phyloP scores from a whole-genome alignment of 1,140 invertebrate species.

The Halictus rubicundus region DNA sequence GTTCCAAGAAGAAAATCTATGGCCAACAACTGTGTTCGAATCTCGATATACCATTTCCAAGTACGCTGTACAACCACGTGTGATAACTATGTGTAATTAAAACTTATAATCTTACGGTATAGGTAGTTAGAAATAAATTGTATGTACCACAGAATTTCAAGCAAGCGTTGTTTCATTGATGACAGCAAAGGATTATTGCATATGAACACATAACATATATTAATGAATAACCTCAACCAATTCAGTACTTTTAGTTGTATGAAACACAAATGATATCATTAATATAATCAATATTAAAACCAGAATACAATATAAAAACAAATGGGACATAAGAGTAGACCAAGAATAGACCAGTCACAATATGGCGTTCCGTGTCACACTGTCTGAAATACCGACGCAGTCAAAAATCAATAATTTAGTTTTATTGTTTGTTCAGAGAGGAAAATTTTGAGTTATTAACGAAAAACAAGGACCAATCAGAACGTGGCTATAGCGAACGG shows the following conservation, averaged over 20 bases:
- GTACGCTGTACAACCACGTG: not conserved
- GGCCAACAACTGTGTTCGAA: not conserved
- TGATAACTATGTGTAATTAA: not conserved
- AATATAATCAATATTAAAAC: too few relatives aligned
- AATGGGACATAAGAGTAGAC: too few relatives aligned
- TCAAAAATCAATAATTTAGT: too few relatives aligned
- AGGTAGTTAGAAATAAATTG: conserved; percentile 15
- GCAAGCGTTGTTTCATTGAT: not conserved
- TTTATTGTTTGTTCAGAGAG: too few relatives aligned
- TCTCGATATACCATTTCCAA: not conserved
- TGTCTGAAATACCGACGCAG: too few relatives aligned
- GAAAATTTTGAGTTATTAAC: too few relatives aligned
- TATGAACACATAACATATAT: not conserved
- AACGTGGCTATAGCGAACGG: too few relatives aligned
- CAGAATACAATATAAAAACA: too few relatives aligned
- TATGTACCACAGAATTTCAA: not conserved
- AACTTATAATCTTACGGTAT: not conserved
- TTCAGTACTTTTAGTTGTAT: not conserved
- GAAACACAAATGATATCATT: not conserved
- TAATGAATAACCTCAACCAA: not conserved
- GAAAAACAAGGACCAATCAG: too few relatives aligned
- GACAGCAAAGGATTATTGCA: not conserved
- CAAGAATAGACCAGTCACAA: too few relatives aligned
- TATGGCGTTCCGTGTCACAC: too few relatives aligned
- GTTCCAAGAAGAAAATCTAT: not conserved